phyloP scores from a whole-genome alignment of 2,888 invertebrate genomes.

The Coleophora deauratella region DNA sequence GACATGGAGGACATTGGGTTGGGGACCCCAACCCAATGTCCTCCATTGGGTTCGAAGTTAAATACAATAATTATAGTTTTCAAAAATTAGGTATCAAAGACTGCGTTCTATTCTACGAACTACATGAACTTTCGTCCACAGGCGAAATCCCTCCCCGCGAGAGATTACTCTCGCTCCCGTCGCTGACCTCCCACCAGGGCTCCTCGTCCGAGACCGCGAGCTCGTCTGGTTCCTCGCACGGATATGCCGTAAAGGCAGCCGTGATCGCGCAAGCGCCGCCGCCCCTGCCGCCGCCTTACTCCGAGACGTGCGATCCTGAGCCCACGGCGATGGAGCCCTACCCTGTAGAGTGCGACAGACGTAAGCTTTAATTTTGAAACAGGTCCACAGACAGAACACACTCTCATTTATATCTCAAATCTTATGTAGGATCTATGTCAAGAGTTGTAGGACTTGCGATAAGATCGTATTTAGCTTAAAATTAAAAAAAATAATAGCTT shows the following conservation, averaged over 20 bases:
- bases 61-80: too few relatives aligned
- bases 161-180: constrained; percentile 29
- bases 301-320: constrained; percentile 36
- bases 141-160: constrained; percentile 33
- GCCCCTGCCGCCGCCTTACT: constrained; percentile 38
- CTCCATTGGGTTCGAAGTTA: too few relatives aligned
- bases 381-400: too few relatives aligned
- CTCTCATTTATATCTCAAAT: too few relatives aligned
- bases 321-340: constrained; percentile 27
- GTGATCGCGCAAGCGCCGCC: constrained; percentile 41
- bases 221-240: constrained; percentile 69
- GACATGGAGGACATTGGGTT: too few relatives aligned
- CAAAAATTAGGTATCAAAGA: too few relatives aligned
- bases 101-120: too few relatives aligned
- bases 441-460: too few relatives aligned
- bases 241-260: constrained; percentile 33
- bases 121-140: constrained; percentile 19
- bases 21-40: too few relatives aligned
- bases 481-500: too few relatives aligned
- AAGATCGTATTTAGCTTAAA: too few relatives aligned
- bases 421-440: too few relatives aligned
- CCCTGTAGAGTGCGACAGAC: constrained; percentile 57
- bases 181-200: constrained; percentile 13
- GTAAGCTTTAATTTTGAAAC: constrained; percentile 19
- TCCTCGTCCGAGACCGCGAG: constrained; percentile 70